A percentile compares a stretch with the other conserved stretches of the same genome.
phyloP scores from a whole-genome alignment of 2,888 invertebrate species.

The Calameuta pallipes region DNA sequence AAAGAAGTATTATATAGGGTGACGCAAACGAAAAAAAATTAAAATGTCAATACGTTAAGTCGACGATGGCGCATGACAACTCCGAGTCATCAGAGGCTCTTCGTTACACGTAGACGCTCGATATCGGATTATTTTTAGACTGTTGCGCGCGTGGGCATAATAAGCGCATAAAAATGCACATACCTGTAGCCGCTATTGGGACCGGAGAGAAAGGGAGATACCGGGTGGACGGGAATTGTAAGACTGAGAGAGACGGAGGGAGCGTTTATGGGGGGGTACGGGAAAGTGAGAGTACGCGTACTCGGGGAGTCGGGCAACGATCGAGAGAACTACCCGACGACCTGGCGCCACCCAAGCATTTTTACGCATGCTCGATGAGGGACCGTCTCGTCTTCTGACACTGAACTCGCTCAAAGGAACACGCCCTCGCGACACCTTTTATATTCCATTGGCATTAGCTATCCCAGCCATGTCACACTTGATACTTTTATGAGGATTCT shows the following conservation, averaged over 20 bases:
- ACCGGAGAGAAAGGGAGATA: conserved; percentile 19
- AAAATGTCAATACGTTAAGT: not conserved
- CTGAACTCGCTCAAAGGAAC: conserved; percentile 38
- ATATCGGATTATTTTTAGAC: conserved; percentile 53
- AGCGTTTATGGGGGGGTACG: conserved; percentile 15
- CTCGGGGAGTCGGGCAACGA: conserved; percentile 33
- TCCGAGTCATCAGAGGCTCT: not conserved
- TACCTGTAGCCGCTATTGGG: conserved; percentile 36
- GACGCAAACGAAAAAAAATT: not conserved
- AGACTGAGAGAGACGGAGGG: conserved; percentile 24
- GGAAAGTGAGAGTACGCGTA: conserved; percentile 21
- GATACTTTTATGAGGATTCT: not conserved
- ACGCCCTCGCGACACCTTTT: not conserved
- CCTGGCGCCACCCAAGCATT: conserved; percentile 49
- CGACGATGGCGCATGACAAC: not conserved
- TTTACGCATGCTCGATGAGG: conserved; percentile 44
- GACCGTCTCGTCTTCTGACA: conserved; percentile 44
- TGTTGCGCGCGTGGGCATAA: conserved; percentile 47
- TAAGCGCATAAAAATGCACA: conserved; percentile 55
- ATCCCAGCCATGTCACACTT: not conserved
- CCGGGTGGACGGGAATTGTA: conserved; percentile 18
- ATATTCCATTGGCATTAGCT: not conserved
- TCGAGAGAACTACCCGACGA: conserved; percentile 41
- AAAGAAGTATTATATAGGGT: not conserved
- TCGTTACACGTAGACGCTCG: conserved; percentile 18